These are phyloP conservation scores for Drusus annulatus DNA, from an alignment of 1,140 invertebrate species.

Conservation along the genomic window DNA sequence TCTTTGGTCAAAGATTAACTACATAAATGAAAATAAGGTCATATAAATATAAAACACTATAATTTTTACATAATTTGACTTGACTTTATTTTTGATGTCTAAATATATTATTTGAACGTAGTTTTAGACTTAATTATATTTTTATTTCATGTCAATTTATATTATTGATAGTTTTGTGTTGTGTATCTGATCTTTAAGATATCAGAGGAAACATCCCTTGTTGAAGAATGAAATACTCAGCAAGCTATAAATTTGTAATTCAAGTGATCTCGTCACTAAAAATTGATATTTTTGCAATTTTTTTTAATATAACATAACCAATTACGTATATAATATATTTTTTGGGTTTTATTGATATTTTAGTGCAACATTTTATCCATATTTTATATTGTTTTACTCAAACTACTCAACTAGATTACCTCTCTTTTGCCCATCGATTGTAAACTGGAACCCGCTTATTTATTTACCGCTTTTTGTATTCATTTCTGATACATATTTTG, in stretches of 20 bases:
- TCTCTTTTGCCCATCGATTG: background rate
- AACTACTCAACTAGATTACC: background rate
- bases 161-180: no score
- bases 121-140: no score
- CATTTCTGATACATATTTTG: no score
- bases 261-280: background rate
- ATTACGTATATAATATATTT: background rate
- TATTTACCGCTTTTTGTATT: no score
- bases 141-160: no score
- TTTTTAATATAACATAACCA: background rate
- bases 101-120: no score
- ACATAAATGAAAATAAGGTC: background rate
- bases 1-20: background rate
- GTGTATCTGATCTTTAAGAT: no score
- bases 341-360: background rate
- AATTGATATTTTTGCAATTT: background rate
- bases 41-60: background rate
- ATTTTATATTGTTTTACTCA: background rate
- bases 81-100: background rate
- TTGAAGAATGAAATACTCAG: slow-evolving; percentile 8
- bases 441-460: no score
- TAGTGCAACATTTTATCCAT: background rate
- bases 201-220: background rate
- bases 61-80: background rate
- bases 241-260: background rate